Base-by-base conservation (phyloP, 2,797 vertebrate genomes). In the Triplophysa yarkandensis region DNA sequence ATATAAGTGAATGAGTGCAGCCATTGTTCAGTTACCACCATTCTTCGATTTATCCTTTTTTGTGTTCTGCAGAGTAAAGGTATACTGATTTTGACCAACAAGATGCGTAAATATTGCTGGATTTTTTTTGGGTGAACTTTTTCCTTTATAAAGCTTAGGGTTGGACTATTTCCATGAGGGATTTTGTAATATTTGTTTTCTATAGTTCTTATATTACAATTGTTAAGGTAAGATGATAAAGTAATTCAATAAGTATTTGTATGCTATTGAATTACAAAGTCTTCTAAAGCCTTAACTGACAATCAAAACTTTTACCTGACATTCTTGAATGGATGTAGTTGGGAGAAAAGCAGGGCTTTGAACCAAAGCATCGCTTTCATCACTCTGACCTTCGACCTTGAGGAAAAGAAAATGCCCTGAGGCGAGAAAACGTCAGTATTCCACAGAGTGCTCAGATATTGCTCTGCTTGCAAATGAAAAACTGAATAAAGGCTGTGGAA, bases 341-440 rank as follows among this genome's bases (percentile, higher is more conserved):
- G 82, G 80, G 76, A 93, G 94, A 79, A 96, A 89, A 57, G 74
- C 80, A 21, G 79, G 69, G 61, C 95, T 95, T 71, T 89, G 86
- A 80, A 92, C 78, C 50, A 83, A 88, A 0, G 92, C 93, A 69
- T 86, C 69, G 3, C 77, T 87, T 0, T 70, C 77, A 1, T 85
- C 85, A 63, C 81, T 77, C 48, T 74, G 85, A 74, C 87, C 88
- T 71, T 87, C 83, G 28, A 93, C 88, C 79, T 86, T 88, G 63
- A 96, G 82, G 77, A 94, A 92, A 68, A 96, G 88, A 75, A 95
- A 95, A 83, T 92, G 89, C 50, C 95, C 95, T 97, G 80, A 21
- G 70, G 75, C 68, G 10, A 32, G 46, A 85, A 67, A 78, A 76
- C 78, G 74, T 78, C 28, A 62, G 68, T 19, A 83, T 44, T 83